phyloP scores from a whole-genome alignment of 2,113 vertebrate genomes.

The Parus major region DNA sequence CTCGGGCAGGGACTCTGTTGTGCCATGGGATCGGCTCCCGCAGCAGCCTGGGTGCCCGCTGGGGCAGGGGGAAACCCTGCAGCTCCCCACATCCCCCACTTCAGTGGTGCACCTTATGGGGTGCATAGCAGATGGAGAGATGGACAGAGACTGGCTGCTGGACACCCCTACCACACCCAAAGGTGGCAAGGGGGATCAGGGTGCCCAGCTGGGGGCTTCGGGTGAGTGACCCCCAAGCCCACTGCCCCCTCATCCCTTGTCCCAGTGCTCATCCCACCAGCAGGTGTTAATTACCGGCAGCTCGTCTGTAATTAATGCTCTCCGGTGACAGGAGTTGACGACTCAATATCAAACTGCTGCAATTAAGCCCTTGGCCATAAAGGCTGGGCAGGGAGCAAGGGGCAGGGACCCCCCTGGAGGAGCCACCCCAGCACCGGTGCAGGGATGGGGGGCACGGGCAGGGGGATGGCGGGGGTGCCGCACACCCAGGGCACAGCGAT shows the following conservation, averaged over 20 bases:
- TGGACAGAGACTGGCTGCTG: background rate
- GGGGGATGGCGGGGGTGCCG: background rate
- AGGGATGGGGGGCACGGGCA: background rate
- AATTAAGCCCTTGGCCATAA: background rate
- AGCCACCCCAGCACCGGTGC: fast-evolving
- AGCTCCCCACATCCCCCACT: background rate
- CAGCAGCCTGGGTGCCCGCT: fast-evolving
- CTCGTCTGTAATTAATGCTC: slow-evolving; percentile 6
- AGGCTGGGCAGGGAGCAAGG: background rate
- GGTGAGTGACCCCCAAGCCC: background rate
- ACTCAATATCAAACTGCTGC: slow-evolving; percentile 7
- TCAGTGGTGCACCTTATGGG: background rate
- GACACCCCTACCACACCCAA: background rate
- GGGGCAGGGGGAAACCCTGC: background rate
- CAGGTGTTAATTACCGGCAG: background rate
- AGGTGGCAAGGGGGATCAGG: background rate
- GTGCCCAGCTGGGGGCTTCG: fast-evolving
- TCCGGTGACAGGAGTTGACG: background rate
- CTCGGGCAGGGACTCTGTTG: background rate
- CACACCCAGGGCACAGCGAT: background rate
- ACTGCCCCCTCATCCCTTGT: background rate
- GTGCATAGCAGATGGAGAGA: fast-evolving
- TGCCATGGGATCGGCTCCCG: fast-evolving
- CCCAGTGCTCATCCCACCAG: background rate
- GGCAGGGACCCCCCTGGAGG: background rate